Evolutionary conservation across 2,113 vertebrate species (phyloP).

Genomic region (Furnarius figulus): DNA sequence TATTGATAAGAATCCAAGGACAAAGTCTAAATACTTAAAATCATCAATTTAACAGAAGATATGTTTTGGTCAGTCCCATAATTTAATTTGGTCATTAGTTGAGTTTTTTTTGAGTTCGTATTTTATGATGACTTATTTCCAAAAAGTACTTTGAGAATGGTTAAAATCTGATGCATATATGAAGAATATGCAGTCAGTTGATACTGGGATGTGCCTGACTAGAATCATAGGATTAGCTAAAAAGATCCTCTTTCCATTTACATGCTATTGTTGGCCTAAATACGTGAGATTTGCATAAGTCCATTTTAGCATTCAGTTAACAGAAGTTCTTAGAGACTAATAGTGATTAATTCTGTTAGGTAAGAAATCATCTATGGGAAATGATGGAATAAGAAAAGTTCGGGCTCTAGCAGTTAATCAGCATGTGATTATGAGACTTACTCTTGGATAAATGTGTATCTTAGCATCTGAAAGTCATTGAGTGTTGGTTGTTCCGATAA

Average conservation of each 20-base stretch:
- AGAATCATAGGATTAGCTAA: neutral
- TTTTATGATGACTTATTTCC: neutral
- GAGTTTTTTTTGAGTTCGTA: rapidly evolving
- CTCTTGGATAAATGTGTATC: neutral
- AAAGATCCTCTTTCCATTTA: neutral
- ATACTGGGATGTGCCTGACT: neutral
- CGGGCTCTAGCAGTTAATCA: neutral
- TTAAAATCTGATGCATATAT: neutral
- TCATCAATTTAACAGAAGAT: neutral
- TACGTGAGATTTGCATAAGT: neutral
- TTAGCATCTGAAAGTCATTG: neutral
- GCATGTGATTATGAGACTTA: neutral
- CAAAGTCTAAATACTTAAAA: neutral
- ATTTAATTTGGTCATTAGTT: neutral
- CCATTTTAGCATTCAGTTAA: neutral
- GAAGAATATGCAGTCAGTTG: neutral
- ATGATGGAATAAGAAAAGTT: neutral
- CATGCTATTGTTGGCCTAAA: neutral
- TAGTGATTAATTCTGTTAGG: neutral
- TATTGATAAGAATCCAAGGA: neutral
- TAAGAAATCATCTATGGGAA: neutral
- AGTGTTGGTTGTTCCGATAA: neutral
- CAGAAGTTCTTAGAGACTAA: neutral
- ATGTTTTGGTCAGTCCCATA: neutral
- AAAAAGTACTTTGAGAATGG: neutral